These are phyloP conservation scores for Baronia brevicornis DNA, from an alignment of 2,888 invertebrate species.

Conservation along the genomic window DNA sequence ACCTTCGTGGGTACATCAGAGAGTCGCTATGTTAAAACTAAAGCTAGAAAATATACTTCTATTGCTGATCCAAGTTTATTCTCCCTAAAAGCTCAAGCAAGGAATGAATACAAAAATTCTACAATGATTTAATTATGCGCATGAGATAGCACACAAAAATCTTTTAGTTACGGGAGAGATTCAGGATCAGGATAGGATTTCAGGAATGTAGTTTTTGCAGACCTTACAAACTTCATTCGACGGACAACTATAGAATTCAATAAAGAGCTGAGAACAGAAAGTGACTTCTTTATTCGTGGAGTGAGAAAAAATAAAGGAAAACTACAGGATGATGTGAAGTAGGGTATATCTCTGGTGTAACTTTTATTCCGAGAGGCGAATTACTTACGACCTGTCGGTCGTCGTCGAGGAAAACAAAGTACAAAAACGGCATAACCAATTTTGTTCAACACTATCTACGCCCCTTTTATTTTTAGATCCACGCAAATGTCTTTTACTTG, in stretches of 20 bases:
- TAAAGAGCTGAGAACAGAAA: conserved; percentile 50
- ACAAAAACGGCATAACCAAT: conserved; percentile 45
- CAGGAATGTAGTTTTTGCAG: conserved; percentile 46
- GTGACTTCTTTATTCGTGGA: conserved; percentile 51
- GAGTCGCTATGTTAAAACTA: no score
- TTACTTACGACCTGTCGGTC: conserved; percentile 59
- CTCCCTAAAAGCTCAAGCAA: no score
- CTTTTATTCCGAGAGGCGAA: conserved; percentile 55
- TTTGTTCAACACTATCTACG: conserved; percentile 14
- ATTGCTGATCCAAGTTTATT: no score
- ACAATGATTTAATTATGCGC: no score
- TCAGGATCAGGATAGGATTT: no score
- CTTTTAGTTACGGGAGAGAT: no score
- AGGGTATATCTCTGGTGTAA: conserved; percentile 47
- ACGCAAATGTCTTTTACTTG: conserved; percentile 11
- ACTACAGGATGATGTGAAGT: conserved; percentile 45
- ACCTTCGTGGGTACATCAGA: no score
- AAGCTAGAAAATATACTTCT: no score
- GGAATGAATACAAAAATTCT: no score
- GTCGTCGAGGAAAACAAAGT: conserved; percentile 60
- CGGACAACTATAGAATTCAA: conserved; percentile 62
- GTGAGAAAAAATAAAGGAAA: conserved; percentile 53
- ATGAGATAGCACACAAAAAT: conserved; percentile 26
- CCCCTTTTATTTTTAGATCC: conserved; percentile 10
- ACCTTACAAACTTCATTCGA: conserved; percentile 46